These are phyloP conservation scores for Camponotus pennsylvanicus DNA, from an alignment of 1,140 invertebrate genomes.

Conservation along the genomic window DNA sequence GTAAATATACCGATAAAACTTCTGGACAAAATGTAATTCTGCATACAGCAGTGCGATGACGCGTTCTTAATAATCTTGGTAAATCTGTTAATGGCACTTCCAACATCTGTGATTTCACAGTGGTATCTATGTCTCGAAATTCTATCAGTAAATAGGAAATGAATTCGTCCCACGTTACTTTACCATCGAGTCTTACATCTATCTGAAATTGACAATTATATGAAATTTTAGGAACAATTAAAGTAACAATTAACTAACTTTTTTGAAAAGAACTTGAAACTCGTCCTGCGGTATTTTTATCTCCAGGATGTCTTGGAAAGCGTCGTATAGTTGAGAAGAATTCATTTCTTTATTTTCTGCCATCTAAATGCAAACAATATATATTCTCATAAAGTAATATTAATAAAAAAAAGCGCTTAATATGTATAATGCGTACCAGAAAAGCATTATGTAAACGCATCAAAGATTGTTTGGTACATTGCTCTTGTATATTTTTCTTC, in stretches of 20 bases:
- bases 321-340: constrained; percentile 66
- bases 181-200: constrained; percentile 85
- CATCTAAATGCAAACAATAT: constrained; percentile 50
- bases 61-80: constrained; percentile 87
- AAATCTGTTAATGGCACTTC: constrained; percentile 87
- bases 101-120: constrained; percentile 86
- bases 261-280: constrained; percentile 73
- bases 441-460: constrained; percentile 72
- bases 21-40: constrained; percentile 88
- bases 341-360: constrained; percentile 67
- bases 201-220: constrained; percentile 68
- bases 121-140: constrained; percentile 88
- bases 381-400: not conserved
- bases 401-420: not conserved
- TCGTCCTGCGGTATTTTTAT: constrained; percentile 71
- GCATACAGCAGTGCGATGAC: constrained; percentile 88
- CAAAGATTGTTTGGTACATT: constrained; percentile 76
- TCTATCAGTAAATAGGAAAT: constrained; percentile 89
- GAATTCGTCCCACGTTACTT: constrained; percentile 90
- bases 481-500: constrained; percentile 73
- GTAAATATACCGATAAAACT: constrained; percentile 82
- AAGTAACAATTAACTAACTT: constrained; percentile 60
- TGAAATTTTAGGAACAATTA: not conserved
- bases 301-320: constrained; percentile 72
- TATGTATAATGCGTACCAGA: constrained; percentile 63